phyloP scores from a whole-genome alignment of 1,140 invertebrate genomes.

The Hycleus cichorii region DNA sequence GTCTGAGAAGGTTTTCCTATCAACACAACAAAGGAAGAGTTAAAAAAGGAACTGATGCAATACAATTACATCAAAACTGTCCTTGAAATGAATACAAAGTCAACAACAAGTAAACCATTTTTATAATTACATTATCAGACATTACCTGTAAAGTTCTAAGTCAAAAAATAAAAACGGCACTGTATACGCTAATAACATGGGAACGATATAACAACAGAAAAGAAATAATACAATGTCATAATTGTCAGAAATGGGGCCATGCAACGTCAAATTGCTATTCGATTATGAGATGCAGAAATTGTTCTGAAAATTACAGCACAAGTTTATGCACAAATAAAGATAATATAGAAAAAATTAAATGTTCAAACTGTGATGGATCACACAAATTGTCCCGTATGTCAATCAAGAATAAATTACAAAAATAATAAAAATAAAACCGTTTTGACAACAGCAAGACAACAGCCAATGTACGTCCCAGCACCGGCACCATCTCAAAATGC shows the following conservation, averaged over 20 bases:
- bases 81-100: background rate
- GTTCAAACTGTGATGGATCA: constrained; percentile 31
- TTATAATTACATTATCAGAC: constrained; percentile 1
- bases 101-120: background rate
- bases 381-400: constrained; percentile 18
- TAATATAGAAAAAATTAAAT: constrained; percentile 23
- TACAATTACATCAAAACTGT: background rate
- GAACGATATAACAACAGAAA: constrained; percentile 25
- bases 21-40: background rate
- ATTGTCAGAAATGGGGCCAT: constrained; percentile 37
- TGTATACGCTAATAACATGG: constrained; percentile 12
- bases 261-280: constrained; percentile 30
- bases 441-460: no score
- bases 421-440: background rate
- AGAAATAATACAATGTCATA: constrained; percentile 29
- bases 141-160: background rate
- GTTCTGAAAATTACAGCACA: constrained; percentile 32
- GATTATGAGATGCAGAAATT: constrained; percentile 33
- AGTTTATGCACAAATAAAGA: constrained; percentile 23
- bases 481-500: background rate
- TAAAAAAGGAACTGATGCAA: background rate
- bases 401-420: background rate
- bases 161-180: background rate
- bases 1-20: background rate
- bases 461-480: background rate